Evolutionary conservation across 2,113 vertebrate species (phyloP).

Genomic region (Albula goreensis): DNA sequence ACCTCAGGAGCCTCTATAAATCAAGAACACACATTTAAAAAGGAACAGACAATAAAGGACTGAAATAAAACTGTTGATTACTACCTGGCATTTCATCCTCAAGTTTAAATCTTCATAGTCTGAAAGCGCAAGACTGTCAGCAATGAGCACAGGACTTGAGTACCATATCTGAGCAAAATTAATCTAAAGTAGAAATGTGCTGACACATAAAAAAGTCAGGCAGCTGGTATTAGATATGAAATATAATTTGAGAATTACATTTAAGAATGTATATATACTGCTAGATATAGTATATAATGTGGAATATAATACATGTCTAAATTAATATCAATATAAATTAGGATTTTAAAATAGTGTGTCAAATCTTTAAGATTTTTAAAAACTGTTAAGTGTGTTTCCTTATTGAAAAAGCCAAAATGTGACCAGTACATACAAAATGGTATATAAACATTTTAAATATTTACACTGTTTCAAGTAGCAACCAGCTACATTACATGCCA

Average conservation of each 20-base stretch:
- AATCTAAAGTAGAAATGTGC: slow-evolving; percentile 70
- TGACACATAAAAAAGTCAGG: slow-evolving; percentile 61
- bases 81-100: slow-evolving; percentile 70
- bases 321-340: no score
- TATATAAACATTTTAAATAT: no score
- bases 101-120: slow-evolving; percentile 67
- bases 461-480: no score
- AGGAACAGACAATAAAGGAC: slow-evolving; percentile 82
- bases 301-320: neutral
- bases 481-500: no score
- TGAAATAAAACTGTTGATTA: slow-evolving; percentile 76
- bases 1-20: slow-evolving; percentile 95
- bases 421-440: no score
- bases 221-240: slow-evolving; percentile 64
- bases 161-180: slow-evolving; percentile 61
- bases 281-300: no score
- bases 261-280: neutral
- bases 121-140: slow-evolving; percentile 66
- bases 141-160: slow-evolving; percentile 58
- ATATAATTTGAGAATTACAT: neutral
- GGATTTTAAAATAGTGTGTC: no score
- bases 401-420: no score
- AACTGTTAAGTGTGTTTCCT: no score
- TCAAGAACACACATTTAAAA: slow-evolving; percentile 94
- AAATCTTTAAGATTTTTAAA: no score